Evolutionary conservation across 2,888 invertebrate species (phyloP).

Genomic region (Gastracanthus pulcherrimus): DNA sequence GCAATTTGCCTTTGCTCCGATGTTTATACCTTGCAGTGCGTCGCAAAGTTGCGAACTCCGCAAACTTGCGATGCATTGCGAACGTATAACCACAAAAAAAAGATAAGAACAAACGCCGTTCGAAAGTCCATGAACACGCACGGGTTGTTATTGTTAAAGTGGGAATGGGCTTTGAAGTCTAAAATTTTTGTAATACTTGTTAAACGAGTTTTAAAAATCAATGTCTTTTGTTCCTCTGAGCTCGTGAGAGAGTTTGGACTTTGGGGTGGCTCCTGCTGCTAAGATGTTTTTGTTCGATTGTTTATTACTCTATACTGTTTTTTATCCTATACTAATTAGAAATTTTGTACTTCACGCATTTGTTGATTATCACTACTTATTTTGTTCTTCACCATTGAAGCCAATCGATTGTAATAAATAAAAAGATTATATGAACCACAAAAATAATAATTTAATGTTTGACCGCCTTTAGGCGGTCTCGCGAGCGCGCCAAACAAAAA

Average conservation of each 20-base stretch:
- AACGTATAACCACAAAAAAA: slow-evolving; percentile 61
- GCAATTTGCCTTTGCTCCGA: slow-evolving; percentile 60
- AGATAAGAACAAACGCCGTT: slow-evolving; percentile 51
- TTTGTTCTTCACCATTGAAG: slow-evolving; percentile 58
- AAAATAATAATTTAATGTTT: slow-evolving; percentile 55
- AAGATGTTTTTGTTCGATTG: slow-evolving; percentile 58
- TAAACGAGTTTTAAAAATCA: not conserved
- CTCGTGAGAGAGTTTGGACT: slow-evolving; percentile 56
- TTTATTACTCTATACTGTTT: slow-evolving; percentile 59
- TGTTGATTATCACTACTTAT: slow-evolving; percentile 52
- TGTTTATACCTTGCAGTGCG: slow-evolving; percentile 38
- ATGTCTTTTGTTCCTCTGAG: slow-evolving; percentile 21
- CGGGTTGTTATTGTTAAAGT: slow-evolving; percentile 20
- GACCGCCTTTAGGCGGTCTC: slow-evolving; percentile 57
- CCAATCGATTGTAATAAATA: slow-evolving; percentile 44
- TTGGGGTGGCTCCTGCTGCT: slow-evolving; percentile 59
- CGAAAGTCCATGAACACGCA: slow-evolving; percentile 56
- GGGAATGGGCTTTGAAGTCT: not conserved
- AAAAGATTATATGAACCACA: slow-evolving; percentile 39
- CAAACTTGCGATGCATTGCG: slow-evolving; percentile 35
- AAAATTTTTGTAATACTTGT: not conserved
- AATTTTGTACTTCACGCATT: slow-evolving; percentile 55
- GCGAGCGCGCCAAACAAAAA: slow-evolving; percentile 85
- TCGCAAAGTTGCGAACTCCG: slow-evolving; percentile 12
- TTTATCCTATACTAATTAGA: slow-evolving; percentile 52